phyloP scores from a whole-genome alignment of 2,888 invertebrate genomes.

The Chamaedrilus cognettii region DNA sequence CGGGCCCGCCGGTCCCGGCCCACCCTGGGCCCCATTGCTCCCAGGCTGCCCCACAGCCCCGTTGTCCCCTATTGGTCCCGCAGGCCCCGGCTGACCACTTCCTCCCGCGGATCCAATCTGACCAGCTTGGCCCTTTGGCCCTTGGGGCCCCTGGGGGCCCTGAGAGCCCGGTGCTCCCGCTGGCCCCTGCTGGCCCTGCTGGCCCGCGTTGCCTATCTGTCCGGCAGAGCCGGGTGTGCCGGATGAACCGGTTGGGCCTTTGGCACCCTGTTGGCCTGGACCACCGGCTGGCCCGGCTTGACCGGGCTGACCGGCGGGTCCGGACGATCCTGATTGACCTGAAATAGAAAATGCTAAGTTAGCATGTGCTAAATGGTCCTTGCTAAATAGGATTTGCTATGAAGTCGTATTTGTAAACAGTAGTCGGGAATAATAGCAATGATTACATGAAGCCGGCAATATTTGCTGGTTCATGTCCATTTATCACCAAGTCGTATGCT shows the following conservation, averaged over 20 bases:
- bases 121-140: not conserved
- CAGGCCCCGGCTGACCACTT: constrained; percentile 41
- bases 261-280: constrained; percentile 10
- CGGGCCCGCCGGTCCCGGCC: constrained; percentile 24
- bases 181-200: constrained; percentile 38
- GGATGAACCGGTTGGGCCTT: constrained; percentile 21
- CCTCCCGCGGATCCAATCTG: not conserved
- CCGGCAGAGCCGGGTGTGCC: constrained; percentile 25
- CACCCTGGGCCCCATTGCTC: constrained; percentile 20
- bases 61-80: constrained; percentile 8
- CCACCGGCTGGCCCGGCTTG: too few species aligned
- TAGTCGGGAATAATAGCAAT: too few species aligned
- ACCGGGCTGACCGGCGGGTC: too few species aligned
- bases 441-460: too few species aligned
- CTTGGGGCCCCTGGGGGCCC: not conserved
- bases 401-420: too few species aligned
- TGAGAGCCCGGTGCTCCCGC: constrained; percentile 6
- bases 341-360: too few species aligned
- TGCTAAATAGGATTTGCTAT: too few species aligned
- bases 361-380: too few species aligned
- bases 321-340: too few species aligned
- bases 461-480: too few species aligned
- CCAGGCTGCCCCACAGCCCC: constrained; percentile 26
- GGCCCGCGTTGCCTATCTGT: too few species aligned
- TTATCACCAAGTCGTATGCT: too few species aligned